These are phyloP conservation scores for Thymelicus sylvestris DNA, from an alignment of 2,888 invertebrate species.

Conservation along the genomic window DNA sequence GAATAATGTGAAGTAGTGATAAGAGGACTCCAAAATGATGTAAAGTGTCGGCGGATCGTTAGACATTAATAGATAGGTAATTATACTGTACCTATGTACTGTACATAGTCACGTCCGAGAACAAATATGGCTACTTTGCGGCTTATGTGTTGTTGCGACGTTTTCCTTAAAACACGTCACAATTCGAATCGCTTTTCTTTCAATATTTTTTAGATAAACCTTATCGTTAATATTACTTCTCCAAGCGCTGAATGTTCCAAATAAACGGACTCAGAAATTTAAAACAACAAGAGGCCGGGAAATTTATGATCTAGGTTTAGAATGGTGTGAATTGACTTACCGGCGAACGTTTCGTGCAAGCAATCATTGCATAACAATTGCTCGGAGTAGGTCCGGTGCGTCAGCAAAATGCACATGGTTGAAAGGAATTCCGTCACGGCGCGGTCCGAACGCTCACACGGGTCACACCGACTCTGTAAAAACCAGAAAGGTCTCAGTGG, in stretches of 20 bases:
- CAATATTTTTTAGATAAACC: not conserved
- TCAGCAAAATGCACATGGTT: constrained; percentile 57
- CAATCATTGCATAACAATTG: constrained; percentile 69
- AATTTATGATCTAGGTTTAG: not conserved
- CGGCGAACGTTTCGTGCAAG: constrained; percentile 33
- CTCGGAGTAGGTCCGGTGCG: constrained; percentile 53
- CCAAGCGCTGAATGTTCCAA: not conserved
- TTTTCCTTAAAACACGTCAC: constrained; percentile 37
- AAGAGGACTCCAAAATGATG: constrained; percentile 51
- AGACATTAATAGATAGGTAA: constrained; percentile 57
- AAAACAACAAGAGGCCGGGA: constrained; percentile 42
- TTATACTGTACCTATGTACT: constrained; percentile 39
- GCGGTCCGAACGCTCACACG: constrained; percentile 48
- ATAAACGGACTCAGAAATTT: not conserved
- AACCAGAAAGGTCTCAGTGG: constrained; percentile 40
- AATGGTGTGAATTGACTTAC: constrained; percentile 28
- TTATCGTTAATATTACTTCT: not conserved
- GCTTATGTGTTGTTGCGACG: constrained; percentile 22
- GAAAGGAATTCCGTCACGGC: constrained; percentile 54
- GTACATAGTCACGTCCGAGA: constrained; percentile 39
- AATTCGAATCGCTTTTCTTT: constrained; percentile 2
- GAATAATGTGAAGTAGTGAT: constrained; percentile 44
- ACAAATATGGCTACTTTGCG: constrained; percentile 66
- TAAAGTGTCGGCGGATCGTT: constrained; percentile 39
- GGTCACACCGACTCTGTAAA: constrained; percentile 53